These are phyloP conservation scores for Agrilus biguttatus DNA, from an alignment of 2,888 invertebrate genomes.

Conservation along the genomic window DNA sequence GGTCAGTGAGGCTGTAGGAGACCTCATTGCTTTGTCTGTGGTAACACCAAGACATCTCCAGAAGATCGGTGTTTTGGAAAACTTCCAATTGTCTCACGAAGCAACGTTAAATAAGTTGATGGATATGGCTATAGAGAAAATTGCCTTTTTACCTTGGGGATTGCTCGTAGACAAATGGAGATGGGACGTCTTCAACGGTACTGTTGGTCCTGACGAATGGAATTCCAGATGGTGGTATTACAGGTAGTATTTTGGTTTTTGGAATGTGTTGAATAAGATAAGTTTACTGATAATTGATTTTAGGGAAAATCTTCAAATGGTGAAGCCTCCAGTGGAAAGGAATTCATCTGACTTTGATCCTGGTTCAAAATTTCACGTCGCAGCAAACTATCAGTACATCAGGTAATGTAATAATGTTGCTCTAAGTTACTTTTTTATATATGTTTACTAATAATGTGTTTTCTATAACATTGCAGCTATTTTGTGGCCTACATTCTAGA, in stretches of 20 bases:
- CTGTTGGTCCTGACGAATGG: conserved; percentile 26
- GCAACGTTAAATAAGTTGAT: conserved; percentile 33
- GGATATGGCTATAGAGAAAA: conserved; percentile 31
- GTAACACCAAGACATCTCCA: conserved; percentile 36
- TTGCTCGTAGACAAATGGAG: conserved; percentile 41
- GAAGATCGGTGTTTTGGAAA: conserved; percentile 30
- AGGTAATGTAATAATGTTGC: conserved; percentile 11
- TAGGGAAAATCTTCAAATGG: conserved; percentile 25
- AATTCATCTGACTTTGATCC: conserved; percentile 28
- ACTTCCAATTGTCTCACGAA: conserved; percentile 25
- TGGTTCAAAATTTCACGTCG: conserved; percentile 32
- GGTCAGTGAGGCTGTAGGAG: conserved; percentile 49
- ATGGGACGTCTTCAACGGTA: conserved; percentile 38
- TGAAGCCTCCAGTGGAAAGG: conserved; percentile 18
- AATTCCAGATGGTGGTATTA: conserved; percentile 31
- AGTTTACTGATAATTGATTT: not conserved
- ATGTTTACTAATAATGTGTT: no score
- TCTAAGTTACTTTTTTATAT: no score
- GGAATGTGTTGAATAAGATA: no score
- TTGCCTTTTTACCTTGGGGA: conserved; percentile 42
- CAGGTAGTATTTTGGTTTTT: conserved; percentile 6
- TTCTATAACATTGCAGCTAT: conserved; percentile 28
- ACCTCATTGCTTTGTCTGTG: conserved; percentile 44
- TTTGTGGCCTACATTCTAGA: conserved; percentile 53
- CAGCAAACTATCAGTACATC: conserved; percentile 30